phyloP scores from a whole-genome alignment of 2,888 invertebrate species.

The Acronicta psi region DNA sequence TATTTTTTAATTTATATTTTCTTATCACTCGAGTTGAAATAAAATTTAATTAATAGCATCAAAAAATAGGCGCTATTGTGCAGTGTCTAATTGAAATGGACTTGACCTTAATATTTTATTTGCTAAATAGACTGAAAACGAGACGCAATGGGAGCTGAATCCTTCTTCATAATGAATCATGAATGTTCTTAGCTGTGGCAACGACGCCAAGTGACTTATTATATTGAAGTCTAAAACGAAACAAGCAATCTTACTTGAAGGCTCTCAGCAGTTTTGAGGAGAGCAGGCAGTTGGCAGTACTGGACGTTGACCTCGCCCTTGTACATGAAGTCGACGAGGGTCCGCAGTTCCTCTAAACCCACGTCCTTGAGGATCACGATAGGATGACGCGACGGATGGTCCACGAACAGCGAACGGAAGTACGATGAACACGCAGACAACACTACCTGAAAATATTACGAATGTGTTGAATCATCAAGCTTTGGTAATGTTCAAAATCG shows the following conservation, averaged over 20 bases:
- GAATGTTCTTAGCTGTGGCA: too few species aligned
- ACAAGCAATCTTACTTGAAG: constrained; percentile 90
- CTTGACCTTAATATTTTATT: constrained; percentile 48
- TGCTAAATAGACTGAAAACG: constrained; percentile 22
- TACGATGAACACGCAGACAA: constrained; percentile 98
- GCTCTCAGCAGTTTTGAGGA: constrained; percentile 97
- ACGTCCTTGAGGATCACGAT: constrained; percentile 98
- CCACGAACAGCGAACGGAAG: constrained; percentile 97
- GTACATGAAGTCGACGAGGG: constrained; percentile 98
- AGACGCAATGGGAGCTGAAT: constrained; percentile 20
- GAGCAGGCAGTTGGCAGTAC: constrained; percentile 96
- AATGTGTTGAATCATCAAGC: neutral
- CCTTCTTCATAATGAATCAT: too few species aligned
- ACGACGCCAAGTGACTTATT: too few species aligned
- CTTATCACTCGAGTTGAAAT: too few species aligned
- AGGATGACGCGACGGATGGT: constrained; percentile 97
- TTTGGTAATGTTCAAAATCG: neutral
- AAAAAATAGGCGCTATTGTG: constrained; percentile 25
- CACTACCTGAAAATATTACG: constrained; percentile 91
- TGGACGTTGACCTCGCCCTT: constrained; percentile 98
- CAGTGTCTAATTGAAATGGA: constrained; percentile 36
- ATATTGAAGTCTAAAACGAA: neutral
- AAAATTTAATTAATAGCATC: too few species aligned
- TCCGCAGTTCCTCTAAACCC: constrained; percentile 96
- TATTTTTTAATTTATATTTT: neutral